phyloP scores from a whole-genome alignment of 2,888 invertebrate genomes.

The Platerodrilus igneus region DNA sequence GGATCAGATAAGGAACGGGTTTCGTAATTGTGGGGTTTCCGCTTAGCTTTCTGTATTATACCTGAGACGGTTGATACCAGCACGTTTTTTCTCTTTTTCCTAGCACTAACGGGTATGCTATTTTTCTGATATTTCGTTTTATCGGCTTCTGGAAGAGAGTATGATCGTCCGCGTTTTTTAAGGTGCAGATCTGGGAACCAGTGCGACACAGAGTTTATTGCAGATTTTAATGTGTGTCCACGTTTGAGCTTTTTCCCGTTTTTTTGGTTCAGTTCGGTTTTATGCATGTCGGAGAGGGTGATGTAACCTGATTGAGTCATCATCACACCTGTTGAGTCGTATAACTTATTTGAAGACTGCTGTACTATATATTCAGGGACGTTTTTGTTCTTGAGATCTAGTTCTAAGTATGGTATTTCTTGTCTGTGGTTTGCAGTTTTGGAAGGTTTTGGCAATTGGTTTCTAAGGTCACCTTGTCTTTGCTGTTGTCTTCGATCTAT shows the following conservation, averaged over 20 bases:
- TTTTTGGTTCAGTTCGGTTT: conserved; percentile 53
- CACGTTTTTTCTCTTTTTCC: conserved; percentile 74
- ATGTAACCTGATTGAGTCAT: conserved; percentile 76
- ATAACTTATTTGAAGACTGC: conserved; percentile 44
- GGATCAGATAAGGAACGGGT: conserved; percentile 69
- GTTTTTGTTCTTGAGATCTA: conserved; percentile 52
- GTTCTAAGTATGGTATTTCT: conserved; percentile 47
- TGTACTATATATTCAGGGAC: conserved; percentile 49
- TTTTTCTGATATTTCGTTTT: conserved; percentile 37
- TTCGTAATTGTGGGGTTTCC: conserved; percentile 58
- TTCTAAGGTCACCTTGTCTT: conserved; percentile 31
- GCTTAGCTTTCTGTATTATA: conserved; percentile 77
- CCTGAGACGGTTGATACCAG: conserved; percentile 81
- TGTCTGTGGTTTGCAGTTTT: conserved; percentile 44
- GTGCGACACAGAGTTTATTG: conserved; percentile 74
- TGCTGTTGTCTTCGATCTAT: conserved; percentile 35
- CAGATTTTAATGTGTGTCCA: conserved; percentile 67
- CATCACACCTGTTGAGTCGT: conserved; percentile 58
- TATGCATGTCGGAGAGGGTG: conserved; percentile 65
- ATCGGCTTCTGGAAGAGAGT: conserved; percentile 72
- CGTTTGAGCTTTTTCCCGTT: conserved; percentile 63
- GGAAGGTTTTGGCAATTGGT: conserved; percentile 37
- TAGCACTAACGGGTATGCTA: conserved; percentile 39
- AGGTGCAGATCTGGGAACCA: conserved; percentile 79
- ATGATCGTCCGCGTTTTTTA: conserved; percentile 72